Percentiles rank a stretch among this genome's conserved stretches.
These are phyloP conservation scores for Champsocephalus gunnari DNA, from an alignment of 2,797 vertebrate species.

Conservation along the genomic window DNA sequence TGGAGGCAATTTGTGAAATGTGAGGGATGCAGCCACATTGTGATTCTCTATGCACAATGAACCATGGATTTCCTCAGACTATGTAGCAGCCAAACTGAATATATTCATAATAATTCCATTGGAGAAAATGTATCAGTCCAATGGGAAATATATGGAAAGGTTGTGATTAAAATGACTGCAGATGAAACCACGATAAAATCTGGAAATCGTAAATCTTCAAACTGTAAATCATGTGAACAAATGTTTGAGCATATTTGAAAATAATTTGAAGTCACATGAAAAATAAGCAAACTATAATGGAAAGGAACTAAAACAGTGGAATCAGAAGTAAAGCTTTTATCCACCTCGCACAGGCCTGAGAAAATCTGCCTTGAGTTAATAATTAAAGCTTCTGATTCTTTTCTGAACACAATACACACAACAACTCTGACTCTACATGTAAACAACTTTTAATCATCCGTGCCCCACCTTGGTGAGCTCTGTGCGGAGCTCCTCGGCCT, in stretches of 20 bases:
- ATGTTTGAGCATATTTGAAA: too few species aligned
- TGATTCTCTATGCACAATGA: too few species aligned
- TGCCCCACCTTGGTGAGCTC: conserved; percentile 90
- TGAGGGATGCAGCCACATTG: too few species aligned
- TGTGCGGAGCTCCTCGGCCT: conserved; percentile 89
- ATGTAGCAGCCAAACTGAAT: not conserved
- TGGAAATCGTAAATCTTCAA: not conserved
- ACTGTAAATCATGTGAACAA: not conserved
- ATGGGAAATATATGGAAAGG: not conserved
- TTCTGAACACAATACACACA: not conserved
- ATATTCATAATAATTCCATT: not conserved
- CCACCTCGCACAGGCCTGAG: not conserved
- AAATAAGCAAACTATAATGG: not conserved
- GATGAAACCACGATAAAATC: too few species aligned
- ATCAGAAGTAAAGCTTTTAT: not conserved
- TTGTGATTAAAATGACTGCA: not conserved
- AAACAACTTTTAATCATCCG: not conserved
- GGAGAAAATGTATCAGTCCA: not conserved
- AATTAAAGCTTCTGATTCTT: not conserved
- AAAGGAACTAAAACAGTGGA: not conserved
- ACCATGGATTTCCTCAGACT: too few species aligned
- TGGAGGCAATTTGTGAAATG: too few species aligned
- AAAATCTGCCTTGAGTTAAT: not conserved
- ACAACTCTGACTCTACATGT: not conserved
- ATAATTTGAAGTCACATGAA: not conserved